Evolutionary conservation across 1,140 invertebrate genomes (phyloP).

Genomic region (Halyomorpha halys): DNA sequence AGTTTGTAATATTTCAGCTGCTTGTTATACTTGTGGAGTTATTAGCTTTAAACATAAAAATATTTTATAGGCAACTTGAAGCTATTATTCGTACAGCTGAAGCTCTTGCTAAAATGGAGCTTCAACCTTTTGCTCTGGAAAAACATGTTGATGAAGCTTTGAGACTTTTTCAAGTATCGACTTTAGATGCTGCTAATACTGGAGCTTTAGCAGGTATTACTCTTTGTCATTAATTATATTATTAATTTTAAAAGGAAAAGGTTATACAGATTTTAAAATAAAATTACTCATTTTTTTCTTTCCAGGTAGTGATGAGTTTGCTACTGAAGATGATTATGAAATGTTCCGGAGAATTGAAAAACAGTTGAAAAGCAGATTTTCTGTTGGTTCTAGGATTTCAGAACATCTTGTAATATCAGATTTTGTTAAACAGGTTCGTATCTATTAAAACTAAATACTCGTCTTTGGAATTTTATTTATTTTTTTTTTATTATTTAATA

Average conservation of each 20-base stretch:
- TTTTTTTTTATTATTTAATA: too few species aligned
- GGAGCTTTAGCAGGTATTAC: constrained; percentile 72
- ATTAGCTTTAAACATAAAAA: too few species aligned
- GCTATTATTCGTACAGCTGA: constrained; percentile 95
- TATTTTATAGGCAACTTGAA: constrained; percentile 73
- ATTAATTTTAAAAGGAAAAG: not conserved
- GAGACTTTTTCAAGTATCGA: constrained; percentile 98
- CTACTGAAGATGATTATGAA: constrained; percentile 88
- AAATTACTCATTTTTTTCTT: constrained; percentile 14
- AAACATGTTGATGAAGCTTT: constrained; percentile 91
- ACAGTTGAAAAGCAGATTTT: constrained; percentile 87
- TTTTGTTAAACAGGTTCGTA: constrained; percentile 67
- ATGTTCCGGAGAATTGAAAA: constrained; percentile 81
- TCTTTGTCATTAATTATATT: not conserved
- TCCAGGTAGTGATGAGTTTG: constrained; percentile 91
- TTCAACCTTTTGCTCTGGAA: constrained; percentile 86
- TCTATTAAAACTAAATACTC: too few species aligned
- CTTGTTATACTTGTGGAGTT: too few species aligned
- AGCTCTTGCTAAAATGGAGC: constrained; percentile 93
- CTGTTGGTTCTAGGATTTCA: constrained; percentile 92
- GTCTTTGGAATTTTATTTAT: too few species aligned
- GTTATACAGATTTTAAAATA: not conserved
- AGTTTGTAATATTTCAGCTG: not conserved
- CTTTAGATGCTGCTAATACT: constrained; percentile 86
- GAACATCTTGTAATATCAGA: constrained; percentile 90